Conservation (phyloP, 2,797 vertebrate species). For the Muraenolepis orangiensis region DNA sequence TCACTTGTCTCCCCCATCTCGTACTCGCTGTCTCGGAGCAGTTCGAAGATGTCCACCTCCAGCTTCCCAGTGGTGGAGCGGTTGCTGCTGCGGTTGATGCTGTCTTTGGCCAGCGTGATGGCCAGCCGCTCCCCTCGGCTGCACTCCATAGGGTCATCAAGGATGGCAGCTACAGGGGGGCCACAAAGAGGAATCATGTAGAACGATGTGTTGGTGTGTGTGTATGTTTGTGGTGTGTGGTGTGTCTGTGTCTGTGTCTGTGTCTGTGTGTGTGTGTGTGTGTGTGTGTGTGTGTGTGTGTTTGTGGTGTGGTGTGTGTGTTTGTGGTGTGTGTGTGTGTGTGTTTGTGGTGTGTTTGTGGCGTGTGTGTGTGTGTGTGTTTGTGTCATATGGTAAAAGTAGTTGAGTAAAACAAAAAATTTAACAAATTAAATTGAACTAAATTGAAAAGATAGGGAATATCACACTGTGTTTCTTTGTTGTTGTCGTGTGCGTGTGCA, state of each 20-base stretch:
- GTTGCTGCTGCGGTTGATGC: slow-evolving; percentile 91
- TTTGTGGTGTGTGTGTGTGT: too few species aligned
- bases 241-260: neutral
- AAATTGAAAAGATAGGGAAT: too few species aligned
- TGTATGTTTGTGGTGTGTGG: neutral
- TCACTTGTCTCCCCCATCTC: slow-evolving; percentile 98
- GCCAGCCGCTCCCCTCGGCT: slow-evolving; percentile 96
- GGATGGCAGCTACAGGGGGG: slow-evolving; percentile 84
- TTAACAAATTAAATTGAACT: too few species aligned
- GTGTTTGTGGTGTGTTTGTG: too few species aligned
- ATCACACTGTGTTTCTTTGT: too few species aligned
- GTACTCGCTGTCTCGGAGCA: slow-evolving; percentile 96
- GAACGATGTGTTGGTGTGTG: neutral
- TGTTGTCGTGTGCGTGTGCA: too few species aligned
- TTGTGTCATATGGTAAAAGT: neutral
- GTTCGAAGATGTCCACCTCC: slow-evolving; percentile 98
- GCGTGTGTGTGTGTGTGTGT: too few species aligned
- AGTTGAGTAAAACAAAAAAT: too few species aligned
- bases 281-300: neutral
- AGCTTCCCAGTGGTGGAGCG: slow-evolving; percentile 89
- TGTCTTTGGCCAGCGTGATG: slow-evolving; percentile 97
- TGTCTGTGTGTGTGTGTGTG: neutral
- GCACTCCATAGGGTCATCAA: slow-evolving; percentile 99
- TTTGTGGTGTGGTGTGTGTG: too few species aligned
- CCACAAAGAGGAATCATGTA: neutral